Evolutionary conservation across 1,140 invertebrate species (phyloP).

Genomic region (Brachionus paranguensis): DNA sequence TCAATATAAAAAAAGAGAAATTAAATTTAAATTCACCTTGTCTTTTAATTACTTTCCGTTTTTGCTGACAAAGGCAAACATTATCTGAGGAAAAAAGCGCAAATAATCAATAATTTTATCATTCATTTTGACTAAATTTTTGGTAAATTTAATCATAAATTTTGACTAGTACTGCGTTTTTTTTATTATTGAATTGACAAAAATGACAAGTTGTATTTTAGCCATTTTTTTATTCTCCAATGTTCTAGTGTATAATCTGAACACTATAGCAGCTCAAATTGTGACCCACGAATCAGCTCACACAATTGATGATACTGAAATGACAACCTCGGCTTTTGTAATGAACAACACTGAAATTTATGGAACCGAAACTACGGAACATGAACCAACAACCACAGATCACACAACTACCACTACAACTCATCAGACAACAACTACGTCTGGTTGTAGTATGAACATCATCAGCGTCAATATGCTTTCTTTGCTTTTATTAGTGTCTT

Average conservation of each 20-base stretch:
- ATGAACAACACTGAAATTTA: not conserved
- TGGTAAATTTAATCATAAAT: not conserved
- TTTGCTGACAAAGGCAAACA: not conserved
- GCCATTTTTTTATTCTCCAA: not conserved
- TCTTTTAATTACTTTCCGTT: not conserved
- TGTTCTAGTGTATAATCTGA: not conserved
- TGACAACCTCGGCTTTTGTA: not conserved
- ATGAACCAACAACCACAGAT: no score
- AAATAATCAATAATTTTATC: not conserved
- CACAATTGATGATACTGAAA: not conserved
- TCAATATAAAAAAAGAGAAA: not conserved
- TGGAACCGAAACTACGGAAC: not conserved
- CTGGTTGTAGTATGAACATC: not conserved
- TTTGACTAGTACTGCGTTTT: not conserved
- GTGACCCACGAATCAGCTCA: not conserved
- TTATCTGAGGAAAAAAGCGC: not conserved
- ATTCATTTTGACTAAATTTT: not conserved
- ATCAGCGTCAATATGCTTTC: not conserved
- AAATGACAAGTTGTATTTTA: not conserved
- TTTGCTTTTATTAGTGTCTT: not conserved
- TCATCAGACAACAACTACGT: not conserved
- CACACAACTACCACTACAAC: not conserved
- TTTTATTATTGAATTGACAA: not conserved
- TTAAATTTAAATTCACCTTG: not conserved
- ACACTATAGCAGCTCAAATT: not conserved